phyloP scores from a whole-genome alignment of 2,888 invertebrate species.

The Herminia tarsipennalis region DNA sequence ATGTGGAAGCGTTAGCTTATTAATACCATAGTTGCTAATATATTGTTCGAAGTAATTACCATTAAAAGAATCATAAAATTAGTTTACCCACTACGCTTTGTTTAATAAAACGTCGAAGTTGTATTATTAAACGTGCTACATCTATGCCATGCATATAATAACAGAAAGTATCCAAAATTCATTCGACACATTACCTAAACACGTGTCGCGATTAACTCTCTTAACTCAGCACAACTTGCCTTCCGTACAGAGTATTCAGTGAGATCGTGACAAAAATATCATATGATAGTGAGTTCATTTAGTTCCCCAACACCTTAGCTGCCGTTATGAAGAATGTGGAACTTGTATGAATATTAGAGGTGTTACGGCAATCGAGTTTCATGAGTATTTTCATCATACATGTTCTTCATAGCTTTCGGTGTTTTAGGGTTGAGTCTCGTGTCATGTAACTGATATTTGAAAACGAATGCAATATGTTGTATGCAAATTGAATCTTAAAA shows the following conservation, averaged over 20 bases:
- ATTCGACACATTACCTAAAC: slow-evolving; percentile 56
- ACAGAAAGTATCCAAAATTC: slow-evolving; percentile 35
- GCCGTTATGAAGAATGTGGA: slow-evolving; percentile 17
- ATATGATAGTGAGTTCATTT: slow-evolving; percentile 64
- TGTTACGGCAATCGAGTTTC: slow-evolving; percentile 1
- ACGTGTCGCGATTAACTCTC: slow-evolving; percentile 67
- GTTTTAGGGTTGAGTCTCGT: too few species aligned
- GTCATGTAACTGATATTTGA: too few species aligned
- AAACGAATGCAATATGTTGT: too few species aligned
- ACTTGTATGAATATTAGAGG: slow-evolving; percentile 4
- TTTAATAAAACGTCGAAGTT: too few species aligned
- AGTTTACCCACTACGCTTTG: too few species aligned
- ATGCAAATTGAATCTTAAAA: too few species aligned
- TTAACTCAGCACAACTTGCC: slow-evolving; percentile 59
- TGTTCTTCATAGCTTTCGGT: too few species aligned
- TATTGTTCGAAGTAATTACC: too few species aligned
- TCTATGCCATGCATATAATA: slow-evolving; percentile 16
- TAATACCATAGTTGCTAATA: too few species aligned
- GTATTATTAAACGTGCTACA: not conserved
- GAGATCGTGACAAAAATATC: slow-evolving; percentile 71
- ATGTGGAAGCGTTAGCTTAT: too few species aligned
- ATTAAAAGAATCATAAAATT: too few species aligned
- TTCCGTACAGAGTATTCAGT: slow-evolving; percentile 55
- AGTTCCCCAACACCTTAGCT: slow-evolving; percentile 43
- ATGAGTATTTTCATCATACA: slow-evolving; percentile 46